A percentile compares a stretch with the other conserved stretches of the same genome.
Conservation (phyloP, 2,113 vertebrate genomes). For the Mustelus asterias region DNA sequence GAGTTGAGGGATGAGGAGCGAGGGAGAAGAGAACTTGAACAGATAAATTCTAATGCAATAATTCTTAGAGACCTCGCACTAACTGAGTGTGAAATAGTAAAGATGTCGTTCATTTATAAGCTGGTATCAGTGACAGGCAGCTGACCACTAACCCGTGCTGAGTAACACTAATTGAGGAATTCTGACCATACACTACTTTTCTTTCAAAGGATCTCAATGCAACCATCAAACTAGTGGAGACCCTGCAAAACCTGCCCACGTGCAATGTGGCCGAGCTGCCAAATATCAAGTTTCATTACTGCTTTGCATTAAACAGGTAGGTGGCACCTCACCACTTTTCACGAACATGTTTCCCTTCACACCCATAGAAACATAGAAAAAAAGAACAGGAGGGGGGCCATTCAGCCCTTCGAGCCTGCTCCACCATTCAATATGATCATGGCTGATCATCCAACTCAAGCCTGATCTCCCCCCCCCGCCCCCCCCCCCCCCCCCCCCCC, state of each 20-base stretch:
- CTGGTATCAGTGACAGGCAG: not conserved
- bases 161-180: not conserved
- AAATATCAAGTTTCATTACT: slow-evolving; percentile 82
- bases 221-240: slow-evolving; percentile 78
- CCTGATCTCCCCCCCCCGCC: no score
- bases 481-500: no score
- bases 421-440: no score
- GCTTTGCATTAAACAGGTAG: slow-evolving; percentile 83
- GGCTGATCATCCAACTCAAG: no score
- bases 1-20: not conserved
- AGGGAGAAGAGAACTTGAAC: not conserved
- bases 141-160: not conserved
- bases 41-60: not conserved
- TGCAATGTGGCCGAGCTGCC: slow-evolving; percentile 66
- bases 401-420: no score
- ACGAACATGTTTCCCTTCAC: not conserved
- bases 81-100: not conserved
- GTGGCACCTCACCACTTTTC: not conserved
- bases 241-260: slow-evolving; percentile 69
- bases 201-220: slow-evolving; percentile 68
- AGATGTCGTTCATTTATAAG: not conserved
- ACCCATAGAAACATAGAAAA: not conserved
- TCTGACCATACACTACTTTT: not conserved
- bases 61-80: not conserved
- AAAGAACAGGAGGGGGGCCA: no score